phyloP scores from a whole-genome alignment of 1,140 invertebrate species.

The Anagrus nilaparvatae region DNA sequence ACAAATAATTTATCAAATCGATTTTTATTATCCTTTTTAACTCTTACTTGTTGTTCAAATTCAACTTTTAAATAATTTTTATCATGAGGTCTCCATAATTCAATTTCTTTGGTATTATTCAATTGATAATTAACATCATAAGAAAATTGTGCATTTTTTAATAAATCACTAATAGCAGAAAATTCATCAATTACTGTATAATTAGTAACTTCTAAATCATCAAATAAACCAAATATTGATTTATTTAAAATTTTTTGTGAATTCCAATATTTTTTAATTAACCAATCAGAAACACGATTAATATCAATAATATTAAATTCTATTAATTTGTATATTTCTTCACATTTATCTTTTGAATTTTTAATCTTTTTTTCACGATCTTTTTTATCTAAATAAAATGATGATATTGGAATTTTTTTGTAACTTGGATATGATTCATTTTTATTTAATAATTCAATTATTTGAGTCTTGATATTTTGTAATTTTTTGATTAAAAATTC shows the following conservation, averaged over 20 bases:
- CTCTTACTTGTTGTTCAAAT: conserved; percentile 12
- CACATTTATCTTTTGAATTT: conserved; percentile 32
- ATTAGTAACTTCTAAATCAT: conserved; percentile 34
- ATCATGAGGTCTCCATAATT: conserved; percentile 19
- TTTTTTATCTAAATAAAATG: conserved; percentile 29
- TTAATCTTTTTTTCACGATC: conserved; percentile 25
- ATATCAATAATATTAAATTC: conserved; percentile 30
- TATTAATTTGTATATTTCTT: conserved; percentile 27
- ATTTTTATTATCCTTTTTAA: too few relatives aligned
- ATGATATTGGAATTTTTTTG: conserved; percentile 25
- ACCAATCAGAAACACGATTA: conserved; percentile 34
- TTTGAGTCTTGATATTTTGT: conserved; percentile 19
- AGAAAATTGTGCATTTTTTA: conserved; percentile 18
- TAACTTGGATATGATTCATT: conserved; percentile 27
- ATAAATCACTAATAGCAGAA: conserved; percentile 4
- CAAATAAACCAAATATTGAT: conserved; percentile 36
- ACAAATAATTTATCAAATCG: conserved; percentile 16
- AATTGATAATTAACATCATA: conserved; percentile 14
- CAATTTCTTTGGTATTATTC: conserved; percentile 12
- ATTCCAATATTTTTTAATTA: conserved; percentile 34
- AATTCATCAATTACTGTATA: conserved; percentile 25
- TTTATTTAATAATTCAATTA: conserved; percentile 25
- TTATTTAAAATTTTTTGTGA: conserved; percentile 29
- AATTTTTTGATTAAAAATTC: conserved; percentile 20
- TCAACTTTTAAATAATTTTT: conserved; percentile 7